phyloP scores from a whole-genome alignment of 2,888 invertebrate genomes.

The Sipha maydis region DNA sequence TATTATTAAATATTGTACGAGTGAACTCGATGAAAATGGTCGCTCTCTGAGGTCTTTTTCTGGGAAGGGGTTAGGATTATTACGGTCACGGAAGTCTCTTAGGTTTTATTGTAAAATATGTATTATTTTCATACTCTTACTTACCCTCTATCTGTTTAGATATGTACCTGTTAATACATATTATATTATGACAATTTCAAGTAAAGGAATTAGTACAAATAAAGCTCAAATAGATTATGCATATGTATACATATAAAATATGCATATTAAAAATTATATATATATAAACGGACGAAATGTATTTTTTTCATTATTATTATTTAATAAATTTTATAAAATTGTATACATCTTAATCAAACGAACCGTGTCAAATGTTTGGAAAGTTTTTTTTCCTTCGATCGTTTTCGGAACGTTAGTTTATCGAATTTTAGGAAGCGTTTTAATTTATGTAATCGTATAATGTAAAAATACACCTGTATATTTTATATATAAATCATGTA shows the following conservation, averaged over 20 bases:
- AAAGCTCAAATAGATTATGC: constrained; percentile 36
- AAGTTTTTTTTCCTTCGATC: not conserved
- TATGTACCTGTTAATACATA: not conserved
- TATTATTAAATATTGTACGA: not conserved
- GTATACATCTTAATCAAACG: constrained; percentile 29
- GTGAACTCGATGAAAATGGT: no score
- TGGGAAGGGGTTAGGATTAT: not conserved
- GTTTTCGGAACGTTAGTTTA: constrained; percentile 13
- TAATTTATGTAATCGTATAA: not conserved
- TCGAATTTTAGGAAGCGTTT: not conserved
- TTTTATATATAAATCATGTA: not conserved
- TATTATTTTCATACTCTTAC: not conserved
- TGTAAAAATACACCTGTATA: not conserved
- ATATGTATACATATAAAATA: not conserved
- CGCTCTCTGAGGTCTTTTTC: not conserved
- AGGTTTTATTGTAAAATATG: not conserved
- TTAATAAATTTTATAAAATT: not conserved
- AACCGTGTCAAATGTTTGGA: constrained; percentile 37
- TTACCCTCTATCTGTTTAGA: not conserved
- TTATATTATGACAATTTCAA: not conserved
- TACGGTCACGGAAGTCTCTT: not conserved
- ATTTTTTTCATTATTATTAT: constrained; percentile 3
- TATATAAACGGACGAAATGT: not conserved
- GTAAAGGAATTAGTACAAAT: not conserved
- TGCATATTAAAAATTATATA: no score